Conservation (phyloP, 2,888 invertebrate species). For the Sinohyriopsis cumingii region DNA sequence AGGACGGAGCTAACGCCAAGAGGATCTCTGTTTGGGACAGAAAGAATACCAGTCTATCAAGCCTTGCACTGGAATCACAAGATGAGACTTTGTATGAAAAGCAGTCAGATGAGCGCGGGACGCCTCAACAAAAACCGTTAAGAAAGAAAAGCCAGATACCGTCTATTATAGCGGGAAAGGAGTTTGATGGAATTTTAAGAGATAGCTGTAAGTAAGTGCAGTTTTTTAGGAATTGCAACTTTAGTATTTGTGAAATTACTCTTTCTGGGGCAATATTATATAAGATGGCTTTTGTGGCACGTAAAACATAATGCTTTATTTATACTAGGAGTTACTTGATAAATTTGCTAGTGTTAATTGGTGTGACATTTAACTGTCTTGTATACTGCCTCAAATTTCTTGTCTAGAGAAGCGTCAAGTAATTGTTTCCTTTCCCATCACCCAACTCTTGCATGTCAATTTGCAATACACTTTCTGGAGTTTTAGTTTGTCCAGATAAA, state of each 20-base stretch:
- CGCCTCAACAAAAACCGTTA: background rate
- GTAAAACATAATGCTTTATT: no score
- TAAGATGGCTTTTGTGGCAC: no score
- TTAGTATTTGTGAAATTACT: background rate
- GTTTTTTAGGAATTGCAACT: background rate
- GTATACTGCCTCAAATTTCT: no score
- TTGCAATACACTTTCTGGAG: no score
- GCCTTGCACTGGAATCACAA: slow-evolving; percentile 16
- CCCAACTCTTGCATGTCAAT: no score
- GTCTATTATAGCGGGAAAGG: slow-evolving; percentile 23
- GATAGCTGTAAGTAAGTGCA: slow-evolving; percentile 18
- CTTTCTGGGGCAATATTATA: no score
- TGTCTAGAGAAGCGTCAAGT: no score
- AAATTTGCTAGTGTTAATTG: no score
- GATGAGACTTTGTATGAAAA: background rate
- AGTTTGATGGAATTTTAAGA: slow-evolving; percentile 31
- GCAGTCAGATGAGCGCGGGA: background rate
- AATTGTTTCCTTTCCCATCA: no score
- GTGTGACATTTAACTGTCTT: no score
- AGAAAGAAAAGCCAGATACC: slow-evolving; percentile 8
- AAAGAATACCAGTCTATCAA: slow-evolving; percentile 15
- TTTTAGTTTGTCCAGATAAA: no score
- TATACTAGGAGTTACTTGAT: no score
- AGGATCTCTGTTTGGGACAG: background rate
- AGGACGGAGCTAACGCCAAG: background rate